Conservation (phyloP, 2,888 invertebrate species). For the Odontomyia ornata region DNA sequence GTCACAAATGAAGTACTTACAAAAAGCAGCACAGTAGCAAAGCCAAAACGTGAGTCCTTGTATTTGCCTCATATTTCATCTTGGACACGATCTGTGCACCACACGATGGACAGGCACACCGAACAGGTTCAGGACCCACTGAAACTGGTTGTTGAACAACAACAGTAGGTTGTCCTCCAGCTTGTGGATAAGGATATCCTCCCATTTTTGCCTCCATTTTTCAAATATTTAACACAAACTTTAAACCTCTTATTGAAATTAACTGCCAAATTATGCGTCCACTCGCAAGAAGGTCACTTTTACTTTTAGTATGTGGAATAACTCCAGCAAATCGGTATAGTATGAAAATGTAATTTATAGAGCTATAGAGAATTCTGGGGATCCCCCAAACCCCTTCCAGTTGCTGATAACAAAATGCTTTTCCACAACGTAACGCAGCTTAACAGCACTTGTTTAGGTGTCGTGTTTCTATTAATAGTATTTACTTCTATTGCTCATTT, state of each 20-base stretch:
- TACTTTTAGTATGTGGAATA: background rate
- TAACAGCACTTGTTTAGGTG: background rate
- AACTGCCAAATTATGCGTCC: background rate
- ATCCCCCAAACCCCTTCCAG: background rate
- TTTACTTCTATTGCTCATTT: background rate
- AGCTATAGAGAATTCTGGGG: too few species aligned
- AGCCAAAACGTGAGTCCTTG: conserved; percentile 68
- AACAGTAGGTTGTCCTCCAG: background rate
- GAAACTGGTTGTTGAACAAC: conserved; percentile 26
- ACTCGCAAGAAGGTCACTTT: background rate
- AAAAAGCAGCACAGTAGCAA: conserved; percentile 64
- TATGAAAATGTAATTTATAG: too few species aligned
- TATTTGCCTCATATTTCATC: conserved; percentile 62
- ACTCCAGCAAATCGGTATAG: background rate
- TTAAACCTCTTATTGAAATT: background rate
- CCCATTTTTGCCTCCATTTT: conserved; percentile 13
- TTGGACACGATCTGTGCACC: conserved; percentile 64
- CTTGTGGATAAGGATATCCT: conserved; percentile 5
- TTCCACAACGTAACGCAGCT: background rate
- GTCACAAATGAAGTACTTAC: conserved; percentile 48
- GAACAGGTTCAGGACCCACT: conserved; percentile 64
- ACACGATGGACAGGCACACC: conserved; percentile 65
- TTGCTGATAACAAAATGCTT: background rate
- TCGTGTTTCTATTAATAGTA: background rate
- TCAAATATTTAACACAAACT: background rate